These are phyloP conservation scores for Megaceryle alcyon DNA, from an alignment of 2,797 vertebrate genomes.

Conservation along the genomic window DNA sequence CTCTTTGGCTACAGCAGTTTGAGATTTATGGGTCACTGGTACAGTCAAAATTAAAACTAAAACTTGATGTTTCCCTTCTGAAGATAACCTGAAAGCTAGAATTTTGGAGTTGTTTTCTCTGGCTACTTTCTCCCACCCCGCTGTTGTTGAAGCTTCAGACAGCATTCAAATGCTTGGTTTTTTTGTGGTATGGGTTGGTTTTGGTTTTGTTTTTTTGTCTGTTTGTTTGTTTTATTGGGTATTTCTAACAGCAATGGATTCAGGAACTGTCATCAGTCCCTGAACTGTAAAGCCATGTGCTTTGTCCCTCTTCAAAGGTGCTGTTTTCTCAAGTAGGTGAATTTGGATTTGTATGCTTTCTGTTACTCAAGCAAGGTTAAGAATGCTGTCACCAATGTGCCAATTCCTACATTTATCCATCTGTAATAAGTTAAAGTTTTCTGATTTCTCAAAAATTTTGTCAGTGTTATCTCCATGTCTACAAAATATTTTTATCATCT, in stretches of 20 bases:
- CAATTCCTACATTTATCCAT: not conserved
- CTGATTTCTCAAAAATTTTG: not conserved
- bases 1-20: not conserved
- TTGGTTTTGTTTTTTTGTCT: no score
- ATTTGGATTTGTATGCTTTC: not conserved
- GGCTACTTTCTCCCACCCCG: no score
- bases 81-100: not conserved
- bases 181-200: no score
- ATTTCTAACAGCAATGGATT: not conserved
- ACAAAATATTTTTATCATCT: not conserved
- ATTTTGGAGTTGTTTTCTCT: not conserved
- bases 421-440: not conserved
- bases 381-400: not conserved
- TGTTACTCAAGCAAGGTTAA: not conserved
- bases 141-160: not conserved
- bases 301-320: not conserved
- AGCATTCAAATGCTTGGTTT: not conserved
- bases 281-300: not conserved
- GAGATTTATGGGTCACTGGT: not conserved
- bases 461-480: not conserved
- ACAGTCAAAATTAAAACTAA: not conserved
- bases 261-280: not conserved
- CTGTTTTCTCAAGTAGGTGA: not conserved
- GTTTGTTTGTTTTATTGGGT: no score
- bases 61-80: not conserved